Percentiles rank a stretch among this genome's conserved stretches.
Evolutionary conservation across 2,113 vertebrate species (phyloP).

Genomic region (Sapajus apella): DNA sequence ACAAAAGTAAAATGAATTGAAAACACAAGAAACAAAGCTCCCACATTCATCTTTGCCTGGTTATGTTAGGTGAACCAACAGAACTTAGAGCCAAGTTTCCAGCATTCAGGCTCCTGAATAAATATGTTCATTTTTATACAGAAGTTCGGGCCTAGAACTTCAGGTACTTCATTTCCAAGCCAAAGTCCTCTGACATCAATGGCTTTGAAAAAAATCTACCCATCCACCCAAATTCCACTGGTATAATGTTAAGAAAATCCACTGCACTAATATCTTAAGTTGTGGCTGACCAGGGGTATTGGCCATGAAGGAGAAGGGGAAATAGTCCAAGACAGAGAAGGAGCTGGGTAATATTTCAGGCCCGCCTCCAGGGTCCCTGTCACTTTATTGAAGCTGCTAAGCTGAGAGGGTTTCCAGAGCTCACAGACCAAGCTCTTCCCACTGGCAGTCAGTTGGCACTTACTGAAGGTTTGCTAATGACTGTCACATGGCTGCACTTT

Average conservation of each 20-base stretch:
- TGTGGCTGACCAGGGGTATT: neutral
- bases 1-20: neutral
- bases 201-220: neutral
- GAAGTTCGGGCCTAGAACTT: slow-evolving; percentile 13
- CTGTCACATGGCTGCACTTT: slow-evolving; percentile 31
- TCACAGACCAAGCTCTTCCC: neutral
- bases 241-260: neutral
- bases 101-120: neutral
- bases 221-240: neutral
- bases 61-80: neutral
- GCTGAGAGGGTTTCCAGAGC: neutral
- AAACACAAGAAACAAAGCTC: neutral
- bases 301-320: neutral
- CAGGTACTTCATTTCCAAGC: neutral
- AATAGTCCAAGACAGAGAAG: neutral
- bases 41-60: neutral
- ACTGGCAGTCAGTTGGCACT: neutral
- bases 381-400: neutral
- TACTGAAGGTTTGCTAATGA: neutral
- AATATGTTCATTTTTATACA: neutral
- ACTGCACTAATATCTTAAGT: neutral
- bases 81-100: neutral
- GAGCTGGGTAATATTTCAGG: neutral
- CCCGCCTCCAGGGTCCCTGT: neutral
- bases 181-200: neutral